Evolutionary conservation across 53 echinoderm and acorn worm genomes (phyloP).

Genomic region (Crossaster papposus): DNA sequence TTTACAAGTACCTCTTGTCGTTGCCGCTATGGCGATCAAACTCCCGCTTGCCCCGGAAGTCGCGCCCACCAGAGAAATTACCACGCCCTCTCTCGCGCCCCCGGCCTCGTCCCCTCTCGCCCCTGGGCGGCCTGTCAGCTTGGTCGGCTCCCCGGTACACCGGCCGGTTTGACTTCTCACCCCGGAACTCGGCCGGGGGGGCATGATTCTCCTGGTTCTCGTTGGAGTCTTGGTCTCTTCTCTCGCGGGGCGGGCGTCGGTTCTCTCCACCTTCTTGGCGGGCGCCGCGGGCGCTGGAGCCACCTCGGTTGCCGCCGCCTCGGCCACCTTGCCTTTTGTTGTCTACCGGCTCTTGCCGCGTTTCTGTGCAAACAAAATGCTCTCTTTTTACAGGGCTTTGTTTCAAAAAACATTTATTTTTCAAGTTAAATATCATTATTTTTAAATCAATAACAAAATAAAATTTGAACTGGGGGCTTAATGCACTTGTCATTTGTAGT

Average conservation of each 20-base stretch:
- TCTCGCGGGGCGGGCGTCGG: constrained; percentile 68
- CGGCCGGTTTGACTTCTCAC: constrained; percentile 70
- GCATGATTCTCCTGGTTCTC: constrained; percentile 96
- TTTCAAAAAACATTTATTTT: too few species aligned
- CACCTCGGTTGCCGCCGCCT: constrained; percentile 69
- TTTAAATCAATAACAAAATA: too few species aligned
- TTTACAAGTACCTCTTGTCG: constrained; percentile 86
- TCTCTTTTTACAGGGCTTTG: neutral
- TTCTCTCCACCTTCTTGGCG: constrained; percentile 69
- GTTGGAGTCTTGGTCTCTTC: constrained; percentile 62
- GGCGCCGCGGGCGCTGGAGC: constrained; percentile 62
- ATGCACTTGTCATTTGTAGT: too few species aligned
- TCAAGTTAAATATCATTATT: too few species aligned
- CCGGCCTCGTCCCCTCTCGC: constrained; percentile 62
- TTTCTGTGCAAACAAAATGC: constrained; percentile 48
- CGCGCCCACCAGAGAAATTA: constrained; percentile 63
- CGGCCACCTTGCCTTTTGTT: constrained; percentile 64
- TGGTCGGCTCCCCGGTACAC: constrained; percentile 59
- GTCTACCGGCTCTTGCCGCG: constrained; percentile 73
- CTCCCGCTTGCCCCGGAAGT: constrained; percentile 85
- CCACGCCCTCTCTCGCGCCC: constrained; percentile 76
- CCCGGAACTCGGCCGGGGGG: constrained; percentile 79
- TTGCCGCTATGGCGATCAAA: constrained; percentile 97
- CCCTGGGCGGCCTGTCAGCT: constrained; percentile 76
- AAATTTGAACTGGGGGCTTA: too few species aligned